Evolutionary conservation across 2,888 invertebrate genomes (phyloP).

Genomic region (Drosophila hamatofila): DNA sequence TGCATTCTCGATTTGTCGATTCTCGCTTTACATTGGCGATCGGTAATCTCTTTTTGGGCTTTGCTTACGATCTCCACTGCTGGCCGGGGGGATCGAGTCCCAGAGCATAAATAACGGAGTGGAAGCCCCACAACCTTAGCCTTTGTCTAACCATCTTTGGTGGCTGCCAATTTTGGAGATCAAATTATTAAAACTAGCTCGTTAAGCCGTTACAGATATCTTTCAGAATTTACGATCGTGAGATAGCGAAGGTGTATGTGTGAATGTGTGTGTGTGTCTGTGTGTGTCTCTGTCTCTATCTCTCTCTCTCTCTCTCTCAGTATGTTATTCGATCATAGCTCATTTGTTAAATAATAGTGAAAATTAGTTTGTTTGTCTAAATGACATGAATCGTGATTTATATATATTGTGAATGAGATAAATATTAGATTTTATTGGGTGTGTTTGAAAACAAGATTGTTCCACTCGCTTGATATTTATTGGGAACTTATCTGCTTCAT

Average conservation of each 20-base stretch:
- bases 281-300: conserved; percentile 14
- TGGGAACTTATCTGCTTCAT: conserved; percentile 13
- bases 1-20: conserved; percentile 60
- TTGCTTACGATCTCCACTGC: conserved; percentile 30
- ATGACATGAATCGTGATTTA: conserved; percentile 69
- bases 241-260: conserved; percentile 16
- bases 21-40: conserved; percentile 33
- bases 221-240: conserved; percentile 47
- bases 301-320: conserved; percentile 8
- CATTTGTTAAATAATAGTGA: conserved; percentile 76
- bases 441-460: conserved; percentile 32
- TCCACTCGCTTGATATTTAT: conserved; percentile 28
- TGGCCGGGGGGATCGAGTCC: not conserved
- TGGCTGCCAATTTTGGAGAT: conserved; percentile 64
- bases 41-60: conserved; percentile 47
- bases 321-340: conserved; percentile 43
- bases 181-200: conserved; percentile 58
- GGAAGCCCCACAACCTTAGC: conserved; percentile 4
- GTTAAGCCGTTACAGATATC: conserved; percentile 58
- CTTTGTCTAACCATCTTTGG: conserved; percentile 43
- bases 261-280: conserved; percentile 13
- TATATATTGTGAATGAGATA: conserved; percentile 44
- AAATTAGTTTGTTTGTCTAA: conserved; percentile 68
- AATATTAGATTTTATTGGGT: conserved; percentile 38
- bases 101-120: conserved; percentile 48